Conservation (phyloP, 1,140 invertebrate genomes). For the Drosophila sp. region DNA sequence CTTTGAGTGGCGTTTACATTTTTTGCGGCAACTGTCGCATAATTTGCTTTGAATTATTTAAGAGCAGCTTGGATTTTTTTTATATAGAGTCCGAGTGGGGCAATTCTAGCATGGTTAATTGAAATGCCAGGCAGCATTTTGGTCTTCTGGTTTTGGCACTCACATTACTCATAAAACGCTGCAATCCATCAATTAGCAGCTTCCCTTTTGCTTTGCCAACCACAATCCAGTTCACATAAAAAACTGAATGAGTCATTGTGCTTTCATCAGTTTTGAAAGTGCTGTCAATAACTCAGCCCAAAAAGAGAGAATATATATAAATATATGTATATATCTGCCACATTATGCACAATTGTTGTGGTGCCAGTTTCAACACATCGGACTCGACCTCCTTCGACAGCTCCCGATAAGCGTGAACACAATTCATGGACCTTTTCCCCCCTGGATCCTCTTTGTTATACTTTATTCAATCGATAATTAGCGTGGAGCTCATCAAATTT, state of each 20-base stretch:
- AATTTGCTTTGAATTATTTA: constrained; percentile 83
- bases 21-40: constrained; percentile 79
- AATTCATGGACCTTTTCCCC: constrained; percentile 10
- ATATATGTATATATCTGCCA: constrained; percentile 56
- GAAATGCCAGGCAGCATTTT: constrained; percentile 66
- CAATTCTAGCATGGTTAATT: constrained; percentile 70
- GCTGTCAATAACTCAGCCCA: constrained; percentile 70
- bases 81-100: constrained; percentile 16
- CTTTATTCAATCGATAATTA: constrained; percentile 77
- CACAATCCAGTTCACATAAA: constrained; percentile 38
- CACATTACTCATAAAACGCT: constrained; percentile 65
- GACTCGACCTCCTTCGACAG: constrained; percentile 25
- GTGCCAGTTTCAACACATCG: constrained; percentile 38
- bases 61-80: constrained; percentile 38
- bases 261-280: constrained; percentile 61
- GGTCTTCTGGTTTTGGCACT: constrained; percentile 23
- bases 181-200: constrained; percentile 80
- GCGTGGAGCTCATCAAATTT: constrained; percentile 60
- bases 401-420: constrained; percentile 41
- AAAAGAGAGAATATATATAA: constrained; percentile 7
- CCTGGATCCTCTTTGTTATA: constrained; percentile 50
- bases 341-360: constrained; percentile 60
- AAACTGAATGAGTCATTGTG: constrained; percentile 48
- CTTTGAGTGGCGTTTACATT: constrained; percentile 63
- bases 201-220: constrained; percentile 38